Evolutionary conservation across 1,140 invertebrate genomes (phyloP), one percentile per base, ranked within the genome.

Genomic region (Lordiphosa collinella): DNA sequence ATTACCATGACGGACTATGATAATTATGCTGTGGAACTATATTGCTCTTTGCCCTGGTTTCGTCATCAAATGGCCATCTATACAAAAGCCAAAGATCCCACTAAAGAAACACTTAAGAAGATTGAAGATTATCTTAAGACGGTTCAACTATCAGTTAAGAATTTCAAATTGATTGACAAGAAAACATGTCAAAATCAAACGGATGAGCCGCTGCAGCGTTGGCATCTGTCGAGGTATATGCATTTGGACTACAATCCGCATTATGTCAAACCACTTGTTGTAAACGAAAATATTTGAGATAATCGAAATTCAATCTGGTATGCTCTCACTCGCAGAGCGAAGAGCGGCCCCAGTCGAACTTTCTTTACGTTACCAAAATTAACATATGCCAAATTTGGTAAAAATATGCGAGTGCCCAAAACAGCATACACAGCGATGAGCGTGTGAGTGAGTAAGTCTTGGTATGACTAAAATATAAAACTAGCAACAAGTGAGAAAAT

Each of bases 341-440:
- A 34, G 13, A 18, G 22, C 22, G 5, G 22, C 22, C 22, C 34
- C 13, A 48, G 11, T n/a, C 38, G 13, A 75, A 82, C 76, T 79
- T 82, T 82, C 76, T 75, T 80, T 56, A 12, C 37, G 44, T 57
- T 63, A 40, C 47, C 53, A 67, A 67, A 66, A 67, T 67, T 67
- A 51, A 66, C 63, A 67, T 66, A 65, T 50, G 63, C 63, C 62
- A 66, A 66, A 66, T 36, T 67, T 58, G 63, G 63, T 66, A 66
- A 18, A 65, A 43, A 65, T 66, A 66, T 67, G 63, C 63, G 62
- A 67, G 58, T 66, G 14, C 36, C 40, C 46, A 32, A 40, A 34
- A 49, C 34, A 29, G 48, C 6, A 25, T 7, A 43, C 0, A 25
- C 1, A 29, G 22, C 11, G 41, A 44, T 6, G 22, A 44, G 36